These are phyloP conservation scores for Oxyura jamaicensis DNA, from an alignment of 2,113 vertebrate genomes.

Conservation along the genomic window DNA sequence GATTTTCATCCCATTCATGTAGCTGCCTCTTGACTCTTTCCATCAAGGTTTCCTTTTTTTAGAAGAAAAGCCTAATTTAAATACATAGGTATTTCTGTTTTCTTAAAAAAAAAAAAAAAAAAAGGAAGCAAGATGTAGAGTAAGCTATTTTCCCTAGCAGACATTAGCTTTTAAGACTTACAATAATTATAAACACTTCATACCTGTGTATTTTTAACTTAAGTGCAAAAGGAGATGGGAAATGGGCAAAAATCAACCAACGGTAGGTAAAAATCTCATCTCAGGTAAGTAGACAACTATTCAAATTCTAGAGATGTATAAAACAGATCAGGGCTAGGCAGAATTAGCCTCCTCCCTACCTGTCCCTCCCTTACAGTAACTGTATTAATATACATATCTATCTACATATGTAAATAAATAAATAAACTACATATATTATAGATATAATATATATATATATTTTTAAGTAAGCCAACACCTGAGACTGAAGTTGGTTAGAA, in stretches of 20 bases:
- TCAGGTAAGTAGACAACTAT: not conserved
- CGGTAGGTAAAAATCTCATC: not conserved
- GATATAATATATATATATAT: not conserved
- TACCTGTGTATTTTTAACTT: not conserved
- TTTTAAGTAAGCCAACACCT: not conserved
- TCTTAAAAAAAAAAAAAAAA: conserved; percentile 3
- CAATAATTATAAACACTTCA: not conserved
- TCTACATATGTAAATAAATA: not conserved
- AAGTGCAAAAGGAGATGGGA: not conserved
- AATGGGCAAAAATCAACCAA: not conserved
- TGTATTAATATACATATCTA: not conserved
- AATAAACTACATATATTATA: not conserved
- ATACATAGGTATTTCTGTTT: conserved; percentile 58
- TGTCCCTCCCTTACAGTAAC: not conserved
- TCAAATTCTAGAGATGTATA: not conserved
- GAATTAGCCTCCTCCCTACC: not conserved
- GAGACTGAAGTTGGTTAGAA: too few species aligned
- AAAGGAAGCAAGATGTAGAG: conserved; percentile 39
- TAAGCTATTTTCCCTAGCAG: conserved; percentile 38
- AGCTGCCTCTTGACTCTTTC: conserved; percentile 95
- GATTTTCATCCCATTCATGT: conserved; percentile 97
- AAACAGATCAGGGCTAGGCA: not conserved
- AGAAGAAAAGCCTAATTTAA: conserved; percentile 72
- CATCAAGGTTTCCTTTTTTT: conserved; percentile 93
- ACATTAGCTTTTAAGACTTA: not conserved